Conservation (phyloP, 2,113 vertebrate genomes). For the Gnathonemus echidnorhynchus region DNA sequence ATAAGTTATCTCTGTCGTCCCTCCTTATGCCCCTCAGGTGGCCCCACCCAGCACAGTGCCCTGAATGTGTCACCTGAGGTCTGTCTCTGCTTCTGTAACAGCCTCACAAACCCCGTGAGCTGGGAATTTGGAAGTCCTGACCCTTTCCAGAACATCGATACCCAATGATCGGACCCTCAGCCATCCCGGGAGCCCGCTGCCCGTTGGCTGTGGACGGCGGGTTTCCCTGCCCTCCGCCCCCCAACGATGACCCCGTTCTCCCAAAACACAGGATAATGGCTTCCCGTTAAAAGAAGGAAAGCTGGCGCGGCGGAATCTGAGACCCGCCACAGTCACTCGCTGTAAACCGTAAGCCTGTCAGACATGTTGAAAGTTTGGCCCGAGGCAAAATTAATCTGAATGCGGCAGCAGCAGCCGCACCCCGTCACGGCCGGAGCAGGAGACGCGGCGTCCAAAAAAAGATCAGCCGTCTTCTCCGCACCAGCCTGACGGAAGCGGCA, state of each 20-base stretch:
- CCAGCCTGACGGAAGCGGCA: background rate
- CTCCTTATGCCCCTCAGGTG: background rate
- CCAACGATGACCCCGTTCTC: background rate
- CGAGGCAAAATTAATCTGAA: background rate
- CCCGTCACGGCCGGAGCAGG: background rate
- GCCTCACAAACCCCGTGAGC: background rate
- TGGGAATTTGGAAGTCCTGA: background rate
- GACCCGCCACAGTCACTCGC: background rate
- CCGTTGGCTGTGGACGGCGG: background rate
- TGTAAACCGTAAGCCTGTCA: slow-evolving; percentile 13
- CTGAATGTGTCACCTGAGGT: background rate
- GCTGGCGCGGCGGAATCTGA: background rate
- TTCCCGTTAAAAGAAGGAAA: background rate
- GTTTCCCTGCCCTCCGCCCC: too few species aligned
- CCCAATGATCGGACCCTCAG: background rate
- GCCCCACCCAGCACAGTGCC: background rate
- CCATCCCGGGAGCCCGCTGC: background rate
- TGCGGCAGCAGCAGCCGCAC: background rate
- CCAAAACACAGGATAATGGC: background rate
- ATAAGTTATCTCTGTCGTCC: background rate
- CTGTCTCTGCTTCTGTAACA: background rate
- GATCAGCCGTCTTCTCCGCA: background rate
- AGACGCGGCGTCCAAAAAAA: background rate
- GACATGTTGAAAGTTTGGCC: background rate
- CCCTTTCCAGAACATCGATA: background rate